phyloP scores from a whole-genome alignment of 2,797 vertebrate genomes.

The Merluccius polli region DNA sequence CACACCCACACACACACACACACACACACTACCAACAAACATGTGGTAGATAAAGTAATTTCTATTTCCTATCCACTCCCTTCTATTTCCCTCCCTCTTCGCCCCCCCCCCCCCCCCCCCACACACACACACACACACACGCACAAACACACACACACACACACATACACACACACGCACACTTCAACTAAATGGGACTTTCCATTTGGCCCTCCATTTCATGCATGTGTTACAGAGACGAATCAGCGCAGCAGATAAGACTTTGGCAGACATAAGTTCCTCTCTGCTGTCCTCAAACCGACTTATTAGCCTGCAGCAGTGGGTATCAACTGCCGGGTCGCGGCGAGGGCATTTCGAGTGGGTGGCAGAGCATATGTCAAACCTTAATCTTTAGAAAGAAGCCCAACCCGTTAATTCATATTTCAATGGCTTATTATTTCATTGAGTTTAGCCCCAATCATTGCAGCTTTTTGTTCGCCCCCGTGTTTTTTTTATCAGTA shows the following conservation, averaged over 20 bases:
- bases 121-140: not conserved
- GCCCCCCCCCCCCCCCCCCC: not conserved
- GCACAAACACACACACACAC: not conserved
- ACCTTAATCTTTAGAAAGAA: too few relatives aligned
- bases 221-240: not conserved
- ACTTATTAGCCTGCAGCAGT: too few relatives aligned
- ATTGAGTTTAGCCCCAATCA: too few relatives aligned
- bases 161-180: not conserved
- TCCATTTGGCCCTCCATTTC: slow-evolving; percentile 10
- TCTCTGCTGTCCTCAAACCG: slow-evolving; percentile 4
- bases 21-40: not conserved
- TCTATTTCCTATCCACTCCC: not conserved
- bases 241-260: slow-evolving; percentile 22
- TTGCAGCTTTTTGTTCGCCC: too few relatives aligned
- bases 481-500: too few relatives aligned
- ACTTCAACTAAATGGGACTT: slow-evolving; percentile 31
- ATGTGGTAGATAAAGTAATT: not conserved
- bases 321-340: too few relatives aligned
- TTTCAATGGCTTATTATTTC: too few relatives aligned
- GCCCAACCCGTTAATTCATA: too few relatives aligned
- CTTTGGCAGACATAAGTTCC: slow-evolving; percentile 18
- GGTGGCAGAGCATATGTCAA: too few relatives aligned
- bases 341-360: too few relatives aligned
- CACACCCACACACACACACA: slow-evolving; percentile 8
- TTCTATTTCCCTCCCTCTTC: not conserved